Evolutionary conservation across 2,113 vertebrate species (phyloP), one percentile per base, ranked within the genome.

Genomic region (Cnemophilus loriae): DNA sequence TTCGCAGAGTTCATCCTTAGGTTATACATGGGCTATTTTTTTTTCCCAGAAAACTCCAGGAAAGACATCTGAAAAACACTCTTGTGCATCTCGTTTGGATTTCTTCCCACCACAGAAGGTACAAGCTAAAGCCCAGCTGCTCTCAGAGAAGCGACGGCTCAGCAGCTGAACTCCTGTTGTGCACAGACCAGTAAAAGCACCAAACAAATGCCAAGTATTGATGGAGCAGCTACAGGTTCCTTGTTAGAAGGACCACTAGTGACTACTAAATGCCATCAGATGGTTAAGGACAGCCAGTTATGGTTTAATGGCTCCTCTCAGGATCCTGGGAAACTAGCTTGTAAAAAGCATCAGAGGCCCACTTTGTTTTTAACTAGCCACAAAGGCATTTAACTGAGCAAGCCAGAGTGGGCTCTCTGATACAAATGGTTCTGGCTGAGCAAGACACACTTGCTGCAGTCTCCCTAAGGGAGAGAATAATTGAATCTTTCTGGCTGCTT

Each of bases 261-360:
- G 93, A 90, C 78, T 97, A 88, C 89, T 97, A 97, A 97, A 95
- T 55, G 82, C 79, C 85, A 90, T 77, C 82, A 65, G 88, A 87
- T 61, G 47, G 92, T 89, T 92, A 85, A 92, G 88, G 71, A 87
- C 64, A 82, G 84, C 35, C 90, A 77, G 91, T 92, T 93, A 61
- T 0, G 9, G 65, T 84, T 94, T 96, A 85, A 95, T 41, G 69
- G 73, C 83, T 91, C 76, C 69, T 86, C 89, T 79, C 16, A 4
- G 87, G 76, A 77, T 76, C 73, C 90, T 96, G 92, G 76, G 96
- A 97, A 96, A 95, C 27, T 35, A 93, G 69, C 92, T 87, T 3
- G 1, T 94, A 93, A 97, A 95, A 90, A 82, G 53, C 82, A 67
- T 37, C 64, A 46, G 89, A 79, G 92, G 46, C 75, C 56, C 60